These are phyloP conservation scores for Dipodomys ordii DNA, from an alignment of 2,113 vertebrate species.

Conservation along the genomic window DNA sequence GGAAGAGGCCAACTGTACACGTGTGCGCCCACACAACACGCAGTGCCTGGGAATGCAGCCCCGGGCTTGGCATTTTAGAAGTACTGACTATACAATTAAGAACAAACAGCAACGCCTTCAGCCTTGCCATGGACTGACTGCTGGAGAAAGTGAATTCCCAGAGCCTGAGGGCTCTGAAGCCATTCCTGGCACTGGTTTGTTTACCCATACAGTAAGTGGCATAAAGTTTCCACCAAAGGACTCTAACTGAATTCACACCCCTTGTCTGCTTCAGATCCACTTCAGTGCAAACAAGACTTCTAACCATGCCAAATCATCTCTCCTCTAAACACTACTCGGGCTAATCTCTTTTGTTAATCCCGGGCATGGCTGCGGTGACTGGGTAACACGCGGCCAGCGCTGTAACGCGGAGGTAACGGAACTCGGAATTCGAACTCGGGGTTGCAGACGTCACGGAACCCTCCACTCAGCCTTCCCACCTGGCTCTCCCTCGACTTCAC, in stretches of 20 bases:
- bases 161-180: background rate
- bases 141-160: background rate
- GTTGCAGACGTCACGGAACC: background rate
- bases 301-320: slow-evolving; percentile 9
- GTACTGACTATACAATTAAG: background rate
- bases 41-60: background rate
- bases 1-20: background rate
- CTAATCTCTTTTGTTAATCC: slow-evolving; percentile 72
- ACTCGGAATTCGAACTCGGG: no score
- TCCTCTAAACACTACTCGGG: slow-evolving; percentile 34
- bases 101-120: background rate
- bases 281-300: background rate
- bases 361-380: slow-evolving; percentile 10
- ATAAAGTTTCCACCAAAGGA: background rate
- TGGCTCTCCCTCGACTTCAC: background rate
- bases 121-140: background rate
- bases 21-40: background rate
- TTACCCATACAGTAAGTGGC: background rate
- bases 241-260: background rate
- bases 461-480: background rate
- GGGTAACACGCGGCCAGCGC: background rate
- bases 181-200: background rate
- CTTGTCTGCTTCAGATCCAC: background rate
- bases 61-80: background rate
- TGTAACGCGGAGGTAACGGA: background rate